A percentile compares a stretch with the other conserved stretches of the same genome.
Conservation (phyloP, 2,113 vertebrate genomes). For the Ceyx cyanopectus region DNA sequence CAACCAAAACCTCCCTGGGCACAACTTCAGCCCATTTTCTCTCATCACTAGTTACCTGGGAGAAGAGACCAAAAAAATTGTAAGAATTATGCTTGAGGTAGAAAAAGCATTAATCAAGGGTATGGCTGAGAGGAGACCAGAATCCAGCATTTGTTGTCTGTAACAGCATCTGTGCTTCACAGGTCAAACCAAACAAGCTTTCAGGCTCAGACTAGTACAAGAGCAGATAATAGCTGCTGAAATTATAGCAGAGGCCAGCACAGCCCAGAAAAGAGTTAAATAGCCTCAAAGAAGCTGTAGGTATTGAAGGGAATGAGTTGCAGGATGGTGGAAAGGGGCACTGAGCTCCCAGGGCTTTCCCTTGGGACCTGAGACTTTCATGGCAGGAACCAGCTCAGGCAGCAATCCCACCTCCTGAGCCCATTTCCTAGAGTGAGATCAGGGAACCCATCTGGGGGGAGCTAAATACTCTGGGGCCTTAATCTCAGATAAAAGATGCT, state of each 20-base stretch:
- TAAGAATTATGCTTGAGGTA: background rate
- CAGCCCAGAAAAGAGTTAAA: background rate
- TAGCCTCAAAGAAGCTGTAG: background rate
- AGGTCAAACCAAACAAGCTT: background rate
- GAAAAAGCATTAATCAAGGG: background rate
- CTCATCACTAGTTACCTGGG: too few relatives aligned
- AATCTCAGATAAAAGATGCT: background rate
- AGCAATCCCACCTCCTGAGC: background rate
- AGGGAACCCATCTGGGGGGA: background rate
- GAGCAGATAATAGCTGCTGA: background rate
- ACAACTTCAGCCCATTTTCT: too few relatives aligned
- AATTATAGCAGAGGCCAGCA: background rate
- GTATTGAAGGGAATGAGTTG: background rate
- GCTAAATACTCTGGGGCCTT: background rate
- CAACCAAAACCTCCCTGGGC: too few relatives aligned
- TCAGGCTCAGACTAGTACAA: background rate
- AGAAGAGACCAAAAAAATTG: too few relatives aligned
- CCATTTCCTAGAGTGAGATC: background rate
- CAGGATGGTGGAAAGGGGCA: background rate
- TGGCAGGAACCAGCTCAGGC: background rate
- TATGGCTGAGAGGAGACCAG: background rate
- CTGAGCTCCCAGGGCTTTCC: fast-evolving
- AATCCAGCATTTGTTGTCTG: background rate
- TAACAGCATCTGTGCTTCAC: background rate
- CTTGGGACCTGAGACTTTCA: background rate